Percentiles rank a stretch among this genome's conserved stretches.
Evolutionary conservation across 2,888 invertebrate genomes (phyloP).

Genomic region (Mystacides longicornis): DNA sequence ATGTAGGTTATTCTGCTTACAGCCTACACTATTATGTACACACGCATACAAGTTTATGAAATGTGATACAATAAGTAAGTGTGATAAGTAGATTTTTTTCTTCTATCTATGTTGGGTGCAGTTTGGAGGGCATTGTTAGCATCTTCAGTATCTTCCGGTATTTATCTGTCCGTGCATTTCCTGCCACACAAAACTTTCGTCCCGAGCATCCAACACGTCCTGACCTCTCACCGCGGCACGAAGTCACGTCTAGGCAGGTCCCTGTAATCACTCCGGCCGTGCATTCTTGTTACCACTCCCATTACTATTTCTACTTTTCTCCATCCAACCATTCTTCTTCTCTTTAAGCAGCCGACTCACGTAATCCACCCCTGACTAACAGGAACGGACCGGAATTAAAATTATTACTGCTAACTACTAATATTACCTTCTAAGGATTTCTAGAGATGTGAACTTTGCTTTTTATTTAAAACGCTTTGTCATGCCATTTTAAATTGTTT

Average conservation of each 20-base stretch:
- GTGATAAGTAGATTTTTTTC: no score
- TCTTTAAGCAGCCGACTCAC: neutral
- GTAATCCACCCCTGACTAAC: neutral
- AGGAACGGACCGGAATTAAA: neutral
- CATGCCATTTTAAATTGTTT: no score
- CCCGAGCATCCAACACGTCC: neutral
- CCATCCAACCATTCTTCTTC: neutral
- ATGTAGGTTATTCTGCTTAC: no score
- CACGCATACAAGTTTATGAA: no score
- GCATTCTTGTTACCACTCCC: neutral
- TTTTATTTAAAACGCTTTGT: no score
- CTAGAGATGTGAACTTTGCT: no score
- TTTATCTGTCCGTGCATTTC: neutral
- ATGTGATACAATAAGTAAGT: no score
- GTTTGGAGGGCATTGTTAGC: neutral
- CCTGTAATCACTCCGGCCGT: neutral
- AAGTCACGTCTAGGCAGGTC: neutral
- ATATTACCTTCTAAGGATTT: neutral
- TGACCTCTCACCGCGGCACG: neutral
- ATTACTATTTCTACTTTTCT: neutral
- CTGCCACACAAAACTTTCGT: neutral
- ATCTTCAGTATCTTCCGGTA: neutral
- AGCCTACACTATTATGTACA: no score
- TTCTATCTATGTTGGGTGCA: no score
- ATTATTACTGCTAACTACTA: neutral